Percentiles rank a stretch among this genome's conserved stretches.
These are phyloP conservation scores for Metaphire vulgaris DNA, from an alignment of 1,140 invertebrate genomes.

Conservation along the genomic window DNA sequence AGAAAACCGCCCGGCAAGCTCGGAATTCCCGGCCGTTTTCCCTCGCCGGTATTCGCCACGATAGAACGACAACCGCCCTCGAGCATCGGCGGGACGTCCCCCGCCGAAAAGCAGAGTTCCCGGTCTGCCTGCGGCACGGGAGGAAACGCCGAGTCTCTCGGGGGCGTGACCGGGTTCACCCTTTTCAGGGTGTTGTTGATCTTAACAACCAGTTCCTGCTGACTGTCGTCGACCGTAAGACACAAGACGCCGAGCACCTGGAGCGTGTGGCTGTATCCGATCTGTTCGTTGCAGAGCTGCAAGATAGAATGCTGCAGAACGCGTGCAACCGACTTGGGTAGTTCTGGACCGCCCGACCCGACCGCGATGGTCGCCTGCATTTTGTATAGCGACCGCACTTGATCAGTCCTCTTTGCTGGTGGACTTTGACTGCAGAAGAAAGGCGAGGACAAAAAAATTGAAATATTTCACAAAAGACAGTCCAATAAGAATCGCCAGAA, in stretches of 20 bases:
- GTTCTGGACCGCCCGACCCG: background rate
- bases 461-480: too few species aligned
- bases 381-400: too few species aligned
- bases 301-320: conserved; percentile 28
- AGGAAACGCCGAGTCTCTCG: background rate
- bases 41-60: too few species aligned
- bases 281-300: conserved; percentile 31
- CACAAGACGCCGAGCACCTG: conserved; percentile 30
- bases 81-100: background rate
- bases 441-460: too few species aligned
- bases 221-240: conserved; percentile 27
- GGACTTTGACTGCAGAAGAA: too few species aligned
- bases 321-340: conserved; percentile 11
- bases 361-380: background rate
- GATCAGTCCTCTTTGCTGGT: too few species aligned
- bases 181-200: conserved; percentile 32
- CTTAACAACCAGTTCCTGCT: conserved; percentile 29
- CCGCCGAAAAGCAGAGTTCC: background rate
- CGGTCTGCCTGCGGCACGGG: background rate
- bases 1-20: background rate
- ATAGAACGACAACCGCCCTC: background rate
- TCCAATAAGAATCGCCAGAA: too few species aligned
- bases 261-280: conserved; percentile 24
- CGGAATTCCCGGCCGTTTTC: too few species aligned
- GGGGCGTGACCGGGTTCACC: conserved; percentile 19